Evolutionary conservation across 2,113 vertebrate genomes (phyloP).

Genomic region (Bettongia penicillata): DNA sequence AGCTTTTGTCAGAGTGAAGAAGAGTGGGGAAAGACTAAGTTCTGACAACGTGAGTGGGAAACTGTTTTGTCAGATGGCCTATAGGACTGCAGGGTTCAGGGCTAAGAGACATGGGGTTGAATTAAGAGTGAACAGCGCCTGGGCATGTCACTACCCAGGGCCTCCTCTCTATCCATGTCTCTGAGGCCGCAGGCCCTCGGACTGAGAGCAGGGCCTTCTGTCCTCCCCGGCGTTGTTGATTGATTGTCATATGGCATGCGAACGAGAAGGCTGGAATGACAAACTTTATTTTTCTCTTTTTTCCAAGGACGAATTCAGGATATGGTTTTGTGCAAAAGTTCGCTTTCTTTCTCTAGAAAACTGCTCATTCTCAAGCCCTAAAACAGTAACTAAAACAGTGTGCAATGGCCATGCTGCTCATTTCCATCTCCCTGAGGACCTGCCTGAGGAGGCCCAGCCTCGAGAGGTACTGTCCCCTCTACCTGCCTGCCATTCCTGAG

Average conservation of each 20-base stretch:
- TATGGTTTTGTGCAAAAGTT: slow-evolving; percentile 96
- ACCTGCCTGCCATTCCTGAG: no score
- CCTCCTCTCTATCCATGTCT: no score
- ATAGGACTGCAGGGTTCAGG: neutral
- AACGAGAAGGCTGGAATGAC: neutral
- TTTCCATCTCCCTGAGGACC: slow-evolving; percentile 82
- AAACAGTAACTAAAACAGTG: slow-evolving; percentile 85
- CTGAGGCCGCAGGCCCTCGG: no score
- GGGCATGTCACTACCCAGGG: no score
- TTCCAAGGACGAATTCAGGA: slow-evolving; percentile 94
- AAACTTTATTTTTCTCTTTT: slow-evolving; percentile 5
- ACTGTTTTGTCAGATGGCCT: slow-evolving; percentile 28
- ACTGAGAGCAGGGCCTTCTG: neutral
- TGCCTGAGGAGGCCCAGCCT: slow-evolving; percentile 83
- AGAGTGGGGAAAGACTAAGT: neutral
- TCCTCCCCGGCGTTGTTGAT: neutral
- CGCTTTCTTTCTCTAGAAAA: slow-evolving; percentile 89
- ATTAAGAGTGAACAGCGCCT: neutral
- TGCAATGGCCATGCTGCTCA: slow-evolving; percentile 86
- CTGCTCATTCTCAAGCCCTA: slow-evolving; percentile 87
- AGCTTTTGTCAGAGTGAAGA: neutral
- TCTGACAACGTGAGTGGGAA: neutral
- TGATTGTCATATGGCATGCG: neutral
- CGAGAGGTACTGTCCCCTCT: slow-evolving; percentile 59
- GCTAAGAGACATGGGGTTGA: neutral